Percentiles rank a stretch among this genome's conserved stretches.
Conservation (phyloP, 2,113 vertebrate genomes). For the Ochotona princeps region DNA sequence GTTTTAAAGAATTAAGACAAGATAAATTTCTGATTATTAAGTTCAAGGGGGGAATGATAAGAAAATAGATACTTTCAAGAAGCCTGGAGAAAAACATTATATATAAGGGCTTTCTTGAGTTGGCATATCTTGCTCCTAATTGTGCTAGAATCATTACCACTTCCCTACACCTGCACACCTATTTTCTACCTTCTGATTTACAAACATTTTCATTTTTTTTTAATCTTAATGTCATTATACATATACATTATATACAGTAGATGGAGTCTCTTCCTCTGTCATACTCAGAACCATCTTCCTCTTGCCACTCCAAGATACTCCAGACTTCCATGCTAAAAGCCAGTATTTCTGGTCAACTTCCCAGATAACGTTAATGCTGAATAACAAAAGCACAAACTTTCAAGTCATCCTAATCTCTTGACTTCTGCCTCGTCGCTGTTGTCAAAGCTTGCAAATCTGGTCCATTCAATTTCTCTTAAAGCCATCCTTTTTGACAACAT, state of each 20-base stretch:
- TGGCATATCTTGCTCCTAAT: background rate
- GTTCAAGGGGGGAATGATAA: background rate
- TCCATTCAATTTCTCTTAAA: background rate
- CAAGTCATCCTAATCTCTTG: background rate
- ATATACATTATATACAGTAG: background rate
- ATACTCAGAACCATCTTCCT: background rate
- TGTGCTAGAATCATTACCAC: background rate
- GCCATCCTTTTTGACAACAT: background rate
- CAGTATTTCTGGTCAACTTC: background rate
- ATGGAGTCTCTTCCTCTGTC: background rate
- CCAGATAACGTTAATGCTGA: background rate
- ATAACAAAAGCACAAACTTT: background rate
- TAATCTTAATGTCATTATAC: background rate
- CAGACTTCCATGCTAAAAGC: background rate
- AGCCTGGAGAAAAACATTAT: background rate
- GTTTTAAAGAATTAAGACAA: background rate
- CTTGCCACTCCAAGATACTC: background rate
- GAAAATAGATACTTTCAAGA: slow-evolving; percentile 19
- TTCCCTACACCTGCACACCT: background rate
- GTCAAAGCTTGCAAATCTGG: background rate
- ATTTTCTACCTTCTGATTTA: background rate
- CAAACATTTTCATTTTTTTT: background rate
- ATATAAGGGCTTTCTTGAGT: background rate
- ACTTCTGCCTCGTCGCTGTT: background rate
- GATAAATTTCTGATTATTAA: background rate